These are phyloP conservation scores for Chrysodeixis includens DNA, from an alignment of 2,888 invertebrate genomes.

Conservation along the genomic window DNA sequence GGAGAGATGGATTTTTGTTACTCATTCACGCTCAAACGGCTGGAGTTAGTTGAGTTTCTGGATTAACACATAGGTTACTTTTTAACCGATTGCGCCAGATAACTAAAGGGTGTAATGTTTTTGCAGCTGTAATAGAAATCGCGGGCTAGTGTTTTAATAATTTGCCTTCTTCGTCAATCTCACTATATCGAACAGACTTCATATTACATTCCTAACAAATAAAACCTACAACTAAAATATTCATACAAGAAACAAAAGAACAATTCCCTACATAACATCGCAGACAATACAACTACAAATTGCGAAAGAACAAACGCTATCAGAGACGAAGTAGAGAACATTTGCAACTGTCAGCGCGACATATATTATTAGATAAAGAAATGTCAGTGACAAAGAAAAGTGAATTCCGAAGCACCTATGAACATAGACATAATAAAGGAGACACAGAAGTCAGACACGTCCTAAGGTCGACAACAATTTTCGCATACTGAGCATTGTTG, in stretches of 20 bases:
- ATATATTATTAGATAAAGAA: conserved; percentile 55
- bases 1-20: no score
- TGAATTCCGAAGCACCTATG: conserved; percentile 64
- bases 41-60: no score
- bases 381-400: conserved; percentile 53
- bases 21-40: no score
- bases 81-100: no score
- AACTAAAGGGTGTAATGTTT: no score
- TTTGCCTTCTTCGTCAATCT: no score
- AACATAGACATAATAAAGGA: conserved; percentile 61
- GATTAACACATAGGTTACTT: no score
- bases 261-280: background rate
- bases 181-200: no score
- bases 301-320: conserved; percentile 32
- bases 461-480: conserved; percentile 81
- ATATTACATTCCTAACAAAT: background rate
- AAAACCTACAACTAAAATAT: background rate
- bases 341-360: conserved; percentile 46
- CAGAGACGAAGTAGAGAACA: conserved; percentile 30
- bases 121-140: no score
- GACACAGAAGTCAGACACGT: conserved; percentile 71
- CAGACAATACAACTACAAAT: conserved; percentile 11
- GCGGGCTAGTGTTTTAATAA: no score
- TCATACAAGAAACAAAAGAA: background rate
- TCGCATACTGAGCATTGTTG: conserved; percentile 81